Conservation (phyloP, 23 tunicate species). For the Clavelina lepadiformis region DNA sequence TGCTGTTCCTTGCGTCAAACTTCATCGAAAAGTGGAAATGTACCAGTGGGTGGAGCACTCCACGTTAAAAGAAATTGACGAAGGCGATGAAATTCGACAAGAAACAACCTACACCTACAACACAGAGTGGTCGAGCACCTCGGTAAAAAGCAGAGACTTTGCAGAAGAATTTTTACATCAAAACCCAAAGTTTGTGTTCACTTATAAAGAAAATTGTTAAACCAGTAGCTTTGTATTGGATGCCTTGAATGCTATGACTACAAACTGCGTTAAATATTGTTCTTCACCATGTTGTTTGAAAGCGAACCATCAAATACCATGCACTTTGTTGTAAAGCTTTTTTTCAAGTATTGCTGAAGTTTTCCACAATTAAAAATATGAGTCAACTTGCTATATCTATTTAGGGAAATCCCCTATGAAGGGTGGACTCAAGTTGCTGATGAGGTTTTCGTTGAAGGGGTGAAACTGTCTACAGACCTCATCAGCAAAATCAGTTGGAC, state of each 20-base stretch:
- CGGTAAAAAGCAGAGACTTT: constrained; percentile 46
- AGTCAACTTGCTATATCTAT: neutral
- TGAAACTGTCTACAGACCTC: constrained; percentile 19
- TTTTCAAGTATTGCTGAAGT: no score
- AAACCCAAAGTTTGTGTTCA: constrained; percentile 56
- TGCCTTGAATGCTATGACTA: no score
- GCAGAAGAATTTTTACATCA: constrained; percentile 68
- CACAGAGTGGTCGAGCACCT: constrained; percentile 49
- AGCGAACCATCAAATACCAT: no score
- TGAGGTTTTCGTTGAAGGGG: constrained; percentile 19
- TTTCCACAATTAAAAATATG: no score
- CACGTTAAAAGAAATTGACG: constrained; percentile 35
- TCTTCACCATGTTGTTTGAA: no score
- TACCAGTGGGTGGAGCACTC: constrained; percentile 86
- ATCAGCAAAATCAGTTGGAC: constrained; percentile 43
- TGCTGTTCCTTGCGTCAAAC: constrained; percentile 37
- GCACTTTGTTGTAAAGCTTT: no score
- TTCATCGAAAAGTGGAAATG: constrained; percentile 61
- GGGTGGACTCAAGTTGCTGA: constrained; percentile 2
- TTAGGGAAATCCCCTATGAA: constrained; percentile 30
- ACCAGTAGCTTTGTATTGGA: no score
- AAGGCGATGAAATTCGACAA: constrained; percentile 40
- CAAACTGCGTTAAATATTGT: no score
- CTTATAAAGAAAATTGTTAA: no score
- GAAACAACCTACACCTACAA: constrained; percentile 62